Evolutionary conservation across 2,888 invertebrate genomes (phyloP), one percentile per base, ranked within the genome.

Genomic region (Epirrhoe alternata): DNA sequence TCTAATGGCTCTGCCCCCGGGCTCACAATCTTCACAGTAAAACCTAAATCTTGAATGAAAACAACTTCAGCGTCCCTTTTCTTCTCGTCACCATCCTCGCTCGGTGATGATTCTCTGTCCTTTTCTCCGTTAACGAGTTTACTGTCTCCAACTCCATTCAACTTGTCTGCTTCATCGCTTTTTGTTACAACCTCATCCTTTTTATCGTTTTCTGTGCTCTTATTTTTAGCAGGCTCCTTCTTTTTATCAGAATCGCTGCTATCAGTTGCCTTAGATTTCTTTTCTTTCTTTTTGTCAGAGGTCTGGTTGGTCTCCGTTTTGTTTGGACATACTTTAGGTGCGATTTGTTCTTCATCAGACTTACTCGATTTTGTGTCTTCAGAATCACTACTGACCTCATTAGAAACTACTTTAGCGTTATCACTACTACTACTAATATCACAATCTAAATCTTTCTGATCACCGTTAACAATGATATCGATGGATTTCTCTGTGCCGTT

Each of bases 1-100:
- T 99, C 98, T 83, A 99, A 96, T 0, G 98, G 95, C 78, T 99
- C 99, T 8, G 97, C 95, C 1, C 98, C 98, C 8, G 99, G 98
- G 79, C 98, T 97, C 65, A 97, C 95, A 79, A 99, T 98, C 90
- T 98, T 97, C n/a, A 99, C 97, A 61, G 97, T 97, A 84, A 98
- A 98, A 56, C 98, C 98, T 93, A 97, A 94, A 82, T 98, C 98
- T 85, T 98, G 98, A 78, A 98, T 96, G 77, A 97, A 97, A 69
- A 98, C 97, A 61, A 98, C 96, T 89, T 97, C 97, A 66, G 96
- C 96, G 74, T 96, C 96, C 69, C 94, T 94, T 76, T 95, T 95
- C 72, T 94, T 93, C 45, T 95, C 94, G 70, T 95, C 95, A 5
- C 86, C 92, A 71, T 94, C 94, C 72, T 93, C 93, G 77, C 92